Evolutionary conservation across 2,113 vertebrate genomes (phyloP).

Genomic region (rabbit (Oryctolagus cuniculus)): mOryCun1.1 NC_091432.1:220077001-220077500

Average conservation of each 20-base stretch:
- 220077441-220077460: not conserved
- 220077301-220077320: not conserved
- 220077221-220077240: not conserved
- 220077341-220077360: not conserved
- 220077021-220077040: conserved; percentile 65
- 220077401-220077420: not conserved
- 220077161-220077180: not conserved
- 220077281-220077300: not conserved
- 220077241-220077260: too few relatives aligned
- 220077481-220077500: not conserved
- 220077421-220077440: not conserved
- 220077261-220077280: not conserved
- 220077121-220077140: not conserved
- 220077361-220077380: not conserved
- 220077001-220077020: conserved; percentile 35
- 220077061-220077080: conserved; percentile 63
- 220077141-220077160: not conserved
- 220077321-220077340: not conserved
- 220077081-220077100: not conserved
- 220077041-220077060: conserved; percentile 50
- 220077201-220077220: not conserved
- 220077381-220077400: not conserved
- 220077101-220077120: not conserved
- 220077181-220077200: not conserved
- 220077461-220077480: not conserved